These are phyloP conservation scores for Penaeus japonicus DNA, from an alignment of 1,140 invertebrate genomes.

Conservation along the genomic window DNA sequence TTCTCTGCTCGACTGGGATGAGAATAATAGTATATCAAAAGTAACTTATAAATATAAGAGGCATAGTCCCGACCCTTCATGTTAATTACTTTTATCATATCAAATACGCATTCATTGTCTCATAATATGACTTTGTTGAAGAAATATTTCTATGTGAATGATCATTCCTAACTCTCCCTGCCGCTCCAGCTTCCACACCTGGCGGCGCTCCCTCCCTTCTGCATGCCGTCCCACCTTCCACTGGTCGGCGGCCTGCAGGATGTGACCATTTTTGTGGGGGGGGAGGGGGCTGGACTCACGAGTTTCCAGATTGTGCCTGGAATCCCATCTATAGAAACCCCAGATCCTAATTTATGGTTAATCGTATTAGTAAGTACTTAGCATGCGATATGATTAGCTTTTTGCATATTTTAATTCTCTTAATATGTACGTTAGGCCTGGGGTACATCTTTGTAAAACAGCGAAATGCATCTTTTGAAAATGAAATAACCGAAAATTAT, in stretches of 20 bases:
- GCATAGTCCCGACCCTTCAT: too few species aligned
- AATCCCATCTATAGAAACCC: constrained; percentile 9
- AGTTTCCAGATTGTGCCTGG: constrained; percentile 52
- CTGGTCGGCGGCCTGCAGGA: constrained; percentile 42
- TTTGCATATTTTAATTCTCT: too few species aligned
- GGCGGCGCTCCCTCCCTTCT: background rate
- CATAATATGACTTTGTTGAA: background rate
- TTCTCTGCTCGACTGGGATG: too few species aligned
- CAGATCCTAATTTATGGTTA: background rate
- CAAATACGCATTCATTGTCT: background rate
- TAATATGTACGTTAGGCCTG: too few species aligned
- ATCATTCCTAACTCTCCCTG: background rate
- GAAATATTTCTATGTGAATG: background rate
- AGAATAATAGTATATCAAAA: too few species aligned
- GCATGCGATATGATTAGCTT: too few species aligned
- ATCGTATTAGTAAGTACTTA: background rate
- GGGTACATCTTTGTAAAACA: too few species aligned
- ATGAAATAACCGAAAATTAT: constrained; percentile 43
- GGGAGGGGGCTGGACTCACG: background rate
- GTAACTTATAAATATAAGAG: too few species aligned
- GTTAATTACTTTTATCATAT: background rate
- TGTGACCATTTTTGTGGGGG: constrained; percentile 48
- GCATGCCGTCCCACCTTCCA: constrained; percentile 30
- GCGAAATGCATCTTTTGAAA: background rate
- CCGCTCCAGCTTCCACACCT: background rate